Conservation (phyloP, 1,140 invertebrate species). For the Cyclargus thomasi region DNA sequence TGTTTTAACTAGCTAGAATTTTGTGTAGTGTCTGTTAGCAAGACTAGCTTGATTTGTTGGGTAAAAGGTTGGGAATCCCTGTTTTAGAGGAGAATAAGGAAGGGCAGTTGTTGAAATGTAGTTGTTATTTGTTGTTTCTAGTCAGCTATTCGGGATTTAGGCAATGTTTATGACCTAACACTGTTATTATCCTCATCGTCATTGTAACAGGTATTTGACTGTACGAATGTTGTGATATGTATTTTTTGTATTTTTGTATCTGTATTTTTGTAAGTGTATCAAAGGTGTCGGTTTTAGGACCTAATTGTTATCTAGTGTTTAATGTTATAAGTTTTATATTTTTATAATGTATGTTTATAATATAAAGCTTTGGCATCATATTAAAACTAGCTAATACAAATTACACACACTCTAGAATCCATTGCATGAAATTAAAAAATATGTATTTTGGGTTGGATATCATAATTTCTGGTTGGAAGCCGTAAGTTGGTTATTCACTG, state of each 20-base stretch:
- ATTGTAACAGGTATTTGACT: conserved; percentile 43
- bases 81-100: conserved; percentile 15
- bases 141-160: conserved; percentile 50
- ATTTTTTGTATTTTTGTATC: conserved; percentile 26
- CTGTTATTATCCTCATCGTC: conserved; percentile 46
- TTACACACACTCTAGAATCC: not conserved
- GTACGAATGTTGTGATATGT: conserved; percentile 30
- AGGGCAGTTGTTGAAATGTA: conserved; percentile 25
- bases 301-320: not conserved
- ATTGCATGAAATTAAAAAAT: not conserved
- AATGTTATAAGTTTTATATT: conserved; percentile 9
- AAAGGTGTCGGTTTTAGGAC: conserved; percentile 15
- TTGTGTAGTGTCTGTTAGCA: too few relatives aligned
- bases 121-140: conserved; percentile 47
- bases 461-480: too few relatives aligned
- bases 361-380: not conserved
- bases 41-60: not conserved
- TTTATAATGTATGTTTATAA: conserved; percentile 11
- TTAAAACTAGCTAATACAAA: not conserved
- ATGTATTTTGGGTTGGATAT: too few relatives aligned
- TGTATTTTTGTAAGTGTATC: conserved; percentile 13
- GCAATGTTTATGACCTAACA: conserved; percentile 52
- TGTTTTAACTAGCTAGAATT: not conserved
- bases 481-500: too few relatives aligned
- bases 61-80: not conserved